Conservation (phyloP, 2,113 vertebrate genomes). For the Oryctolagus cuniculus region DNA sequence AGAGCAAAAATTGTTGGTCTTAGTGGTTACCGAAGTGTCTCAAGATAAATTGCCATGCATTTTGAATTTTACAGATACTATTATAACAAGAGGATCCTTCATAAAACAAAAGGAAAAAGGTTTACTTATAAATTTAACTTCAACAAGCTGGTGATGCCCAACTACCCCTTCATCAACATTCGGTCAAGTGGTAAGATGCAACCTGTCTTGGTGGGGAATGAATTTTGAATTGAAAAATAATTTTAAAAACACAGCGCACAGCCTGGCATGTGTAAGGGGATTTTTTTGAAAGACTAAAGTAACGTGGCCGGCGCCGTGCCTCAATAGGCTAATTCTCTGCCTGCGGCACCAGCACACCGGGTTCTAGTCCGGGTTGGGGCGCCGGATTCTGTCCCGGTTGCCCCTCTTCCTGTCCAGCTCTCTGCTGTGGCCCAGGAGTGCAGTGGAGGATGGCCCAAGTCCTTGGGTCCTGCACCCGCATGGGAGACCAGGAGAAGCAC, state of each 20-base stretch:
- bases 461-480: no score
- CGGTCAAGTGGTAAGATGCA: constrained; percentile 88
- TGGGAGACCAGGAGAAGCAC: no score
- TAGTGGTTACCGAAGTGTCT: background rate
- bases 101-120: constrained; percentile 91
- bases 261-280: background rate
- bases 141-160: constrained; percentile 91
- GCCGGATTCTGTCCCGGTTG: no score
- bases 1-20: constrained; percentile 9
- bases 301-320: background rate
- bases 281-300: background rate
- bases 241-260: background rate
- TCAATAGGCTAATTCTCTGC: no score
- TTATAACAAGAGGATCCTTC: constrained; percentile 91
- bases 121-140: constrained; percentile 93
- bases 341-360: no score
- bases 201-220: background rate
- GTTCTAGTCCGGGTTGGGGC: no score
- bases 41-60: background rate
- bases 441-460: no score
- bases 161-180: constrained; percentile 90
- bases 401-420: no score
- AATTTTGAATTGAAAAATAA: constrained; percentile 13
- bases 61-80: constrained; percentile 86
- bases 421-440: no score